phyloP scores from a whole-genome alignment of 2,888 invertebrate species.

The Parthenolecanium corni region DNA sequence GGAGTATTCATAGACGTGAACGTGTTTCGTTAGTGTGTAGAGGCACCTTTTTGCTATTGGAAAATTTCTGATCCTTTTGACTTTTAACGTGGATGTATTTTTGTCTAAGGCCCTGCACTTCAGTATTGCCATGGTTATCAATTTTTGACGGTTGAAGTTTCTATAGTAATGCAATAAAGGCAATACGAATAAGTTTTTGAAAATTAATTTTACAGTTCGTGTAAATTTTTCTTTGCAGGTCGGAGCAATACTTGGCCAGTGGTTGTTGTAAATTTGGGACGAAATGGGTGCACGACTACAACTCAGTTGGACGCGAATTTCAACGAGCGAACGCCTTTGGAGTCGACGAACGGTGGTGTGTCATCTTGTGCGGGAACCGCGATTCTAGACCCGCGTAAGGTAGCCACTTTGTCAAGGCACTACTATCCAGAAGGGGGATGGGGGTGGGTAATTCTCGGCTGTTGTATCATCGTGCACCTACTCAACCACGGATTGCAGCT shows the following conservation, averaged over 20 bases:
- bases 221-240: slow-evolving; percentile 5
- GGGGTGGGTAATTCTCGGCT: slow-evolving; percentile 73
- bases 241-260: slow-evolving; percentile 33
- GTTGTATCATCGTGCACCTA: slow-evolving; percentile 59
- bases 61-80: no score
- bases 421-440: slow-evolving; percentile 81
- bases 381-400: slow-evolving; percentile 38
- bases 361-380: slow-evolving; percentile 19
- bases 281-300: slow-evolving; percentile 28
- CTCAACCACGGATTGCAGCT: slow-evolving; percentile 64
- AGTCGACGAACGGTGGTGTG: slow-evolving; percentile 7
- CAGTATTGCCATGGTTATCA: no score
- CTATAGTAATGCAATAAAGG: no score
- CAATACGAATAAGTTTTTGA: no score
- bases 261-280: slow-evolving; percentile 32
- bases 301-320: slow-evolving; percentile 30
- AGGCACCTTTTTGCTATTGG: no score
- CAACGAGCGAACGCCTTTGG: slow-evolving; percentile 16
- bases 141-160: no score
- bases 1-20: no score
- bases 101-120: no score
- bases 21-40: no score
- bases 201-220: no score
- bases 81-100: no score
- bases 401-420: slow-evolving; percentile 50